Base-by-base conservation (phyloP, 53 echinoderm and acorn worm genomes). In the Temnopleurus reevesii region DNA sequence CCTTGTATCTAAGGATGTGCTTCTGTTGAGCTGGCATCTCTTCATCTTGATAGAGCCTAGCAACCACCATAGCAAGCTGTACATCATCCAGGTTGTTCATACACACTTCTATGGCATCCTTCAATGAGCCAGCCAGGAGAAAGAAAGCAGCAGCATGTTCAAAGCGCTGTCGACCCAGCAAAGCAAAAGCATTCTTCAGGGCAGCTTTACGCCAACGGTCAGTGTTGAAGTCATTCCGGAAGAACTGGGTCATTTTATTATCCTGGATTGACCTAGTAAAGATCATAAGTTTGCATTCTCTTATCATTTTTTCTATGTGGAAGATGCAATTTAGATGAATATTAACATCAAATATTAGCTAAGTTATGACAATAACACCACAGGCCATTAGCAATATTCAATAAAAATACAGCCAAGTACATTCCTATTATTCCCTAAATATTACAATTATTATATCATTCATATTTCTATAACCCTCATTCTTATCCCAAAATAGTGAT, bases 121-220 rank as follows among this genome's bases (percentile, higher is more conserved):
- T 94, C 27, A 99, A 82, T 53, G 99, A 95, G 19, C 99, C 99
- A 0, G 99, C 99, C n/a, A 99, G 89, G 10, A 99, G 92, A 92
- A 99, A 99, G 92, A 99, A 99, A 43, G 96, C 99, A 19, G 99
- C 99, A 2, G 99, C 99, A 63, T 99, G 99, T 80, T 99, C 96
- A 76, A 99, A 99, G 26, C 99, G 91, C 77, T 99, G 99, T 23
- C 92, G 90, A 19, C 96, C 99, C 0, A 99, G 95, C 77, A 99
- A 90, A 5, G 95, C 93, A 34, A 94, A 99, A n/a, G 99, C 99
- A 89, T 99, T 99, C 92, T 99, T 99, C 55, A 99, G 90, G 59
- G 99, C 99, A 0, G 99, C 99, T 77, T 95, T 96, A 5, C 99
- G 93, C 99, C 99, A 99, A 4, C 99, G 94, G 46, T 99, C 99